Base-by-base conservation (phyloP, 2,888 invertebrate genomes). In the Chrysolina americana region DNA sequence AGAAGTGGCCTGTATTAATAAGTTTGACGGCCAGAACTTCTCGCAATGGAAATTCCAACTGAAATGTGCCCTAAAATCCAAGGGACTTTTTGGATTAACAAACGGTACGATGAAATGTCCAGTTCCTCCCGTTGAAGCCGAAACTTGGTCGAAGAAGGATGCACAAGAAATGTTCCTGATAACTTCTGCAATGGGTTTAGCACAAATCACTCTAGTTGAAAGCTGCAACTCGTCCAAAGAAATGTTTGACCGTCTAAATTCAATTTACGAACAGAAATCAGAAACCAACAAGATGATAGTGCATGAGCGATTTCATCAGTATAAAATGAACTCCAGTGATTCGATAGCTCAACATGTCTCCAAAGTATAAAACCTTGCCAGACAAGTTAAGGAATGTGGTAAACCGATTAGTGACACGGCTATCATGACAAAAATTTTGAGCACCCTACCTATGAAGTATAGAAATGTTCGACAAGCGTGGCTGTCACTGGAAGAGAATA, bases 291-390 rank as follows among this genome's bases (percentile, higher is more conserved):
- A 82, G 68, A 82, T 82, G 80, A 23, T 82, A n/a, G 64, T 75
- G 5, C 80, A 82, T n/a, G 79, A 81, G 66, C 47, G 50, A 23
- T 82, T 82, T 59, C 70, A 81, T 23, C 72, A 81, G 48, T 82
- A 81, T 47, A 81, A 76, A 70, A 81, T 81, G 79, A 63, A 47
- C 11, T 41, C 68, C 6, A 80, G 64, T 5, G 83, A 84, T 36
- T 74, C 76, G 1, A 77, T 84, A 1, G 80, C 81, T 1, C 80
- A 84, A 64, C 83, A 84, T 64, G 76, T 84, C 8, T 63, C 82
- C 2, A 83, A 82, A 70, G 75, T 84, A 0, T 80, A 81, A 71
- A 83, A 82, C 59, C 66, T 84, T 71, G 84, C 83, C 10, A 68
- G 69, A 70, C 59, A 77, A 64, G 70, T 81, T 15, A 68, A 68